phyloP scores from a whole-genome alignment of 2,113 vertebrate genomes.

The Otus sunia region DNA sequence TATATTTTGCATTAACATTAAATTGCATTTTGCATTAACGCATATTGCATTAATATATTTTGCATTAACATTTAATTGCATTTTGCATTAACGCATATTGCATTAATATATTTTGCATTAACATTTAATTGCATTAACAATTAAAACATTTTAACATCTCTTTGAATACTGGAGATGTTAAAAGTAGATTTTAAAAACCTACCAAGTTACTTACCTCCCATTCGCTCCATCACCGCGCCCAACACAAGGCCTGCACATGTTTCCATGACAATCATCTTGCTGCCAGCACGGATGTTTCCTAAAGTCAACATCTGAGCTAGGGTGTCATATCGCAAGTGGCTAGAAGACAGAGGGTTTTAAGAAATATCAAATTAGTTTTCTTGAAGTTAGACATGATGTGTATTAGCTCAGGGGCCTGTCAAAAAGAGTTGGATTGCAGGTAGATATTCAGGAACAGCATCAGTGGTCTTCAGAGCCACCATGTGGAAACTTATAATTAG shows the following conservation, averaged over 20 bases:
- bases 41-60: too few species aligned
- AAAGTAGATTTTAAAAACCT: background rate
- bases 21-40: too few species aligned
- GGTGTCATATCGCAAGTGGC: conserved; percentile 92
- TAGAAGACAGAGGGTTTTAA: conserved; percentile 43
- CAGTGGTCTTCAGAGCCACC: background rate
- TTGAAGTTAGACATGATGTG: background rate
- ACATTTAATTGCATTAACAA: too few species aligned
- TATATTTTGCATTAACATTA: too few species aligned
- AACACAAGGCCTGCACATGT: conserved; percentile 93
- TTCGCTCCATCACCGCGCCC: conserved; percentile 92
- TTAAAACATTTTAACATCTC: too few species aligned
- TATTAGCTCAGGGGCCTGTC: background rate
- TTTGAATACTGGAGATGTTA: background rate
- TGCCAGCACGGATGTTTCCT: conserved; percentile 91
- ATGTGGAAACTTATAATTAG: background rate
- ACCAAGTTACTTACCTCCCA: conserved; percentile 81
- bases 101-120: too few species aligned
- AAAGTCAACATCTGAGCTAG: conserved; percentile 93
- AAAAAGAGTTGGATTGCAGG: background rate
- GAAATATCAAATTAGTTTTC: background rate
- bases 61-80: too few species aligned
- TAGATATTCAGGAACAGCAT: background rate
- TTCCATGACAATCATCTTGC: conserved; percentile 93
- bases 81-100: too few species aligned